Conservation (phyloP, 2,113 vertebrate species). For the Chinchilla lanigera region DNA sequence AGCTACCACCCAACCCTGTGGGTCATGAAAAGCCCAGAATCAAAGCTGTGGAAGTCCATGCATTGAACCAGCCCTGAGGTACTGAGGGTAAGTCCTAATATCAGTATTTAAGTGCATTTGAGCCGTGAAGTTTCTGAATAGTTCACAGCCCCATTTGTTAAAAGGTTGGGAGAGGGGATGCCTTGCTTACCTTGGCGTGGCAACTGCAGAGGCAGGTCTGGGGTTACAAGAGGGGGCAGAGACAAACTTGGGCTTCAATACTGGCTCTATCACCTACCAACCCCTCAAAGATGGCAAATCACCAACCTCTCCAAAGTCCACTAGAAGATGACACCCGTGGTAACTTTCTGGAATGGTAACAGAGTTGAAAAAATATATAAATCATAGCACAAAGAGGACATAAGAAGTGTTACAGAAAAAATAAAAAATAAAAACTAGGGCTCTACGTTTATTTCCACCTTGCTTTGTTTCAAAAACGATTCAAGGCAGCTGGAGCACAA, state of each 20-base stretch:
- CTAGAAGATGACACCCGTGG: neutral
- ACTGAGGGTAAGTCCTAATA: neutral
- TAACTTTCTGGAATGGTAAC: neutral
- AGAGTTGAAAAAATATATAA: neutral
- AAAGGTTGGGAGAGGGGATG: neutral
- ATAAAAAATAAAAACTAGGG: neutral
- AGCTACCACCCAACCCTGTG: fast-evolving
- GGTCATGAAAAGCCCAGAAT: neutral
- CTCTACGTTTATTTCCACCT: conserved; percentile 12
- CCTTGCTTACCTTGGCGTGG: neutral
- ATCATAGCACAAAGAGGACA: neutral
- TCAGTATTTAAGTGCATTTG: neutral
- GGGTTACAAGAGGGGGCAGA: neutral
- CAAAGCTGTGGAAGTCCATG: neutral
- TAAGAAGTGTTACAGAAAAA: neutral
- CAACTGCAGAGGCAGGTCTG: neutral
- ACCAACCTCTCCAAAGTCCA: neutral
- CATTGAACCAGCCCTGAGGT: neutral
- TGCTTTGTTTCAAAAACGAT: conserved; percentile 11
- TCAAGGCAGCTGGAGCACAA: neutral
- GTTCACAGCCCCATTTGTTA: neutral
- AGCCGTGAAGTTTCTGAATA: neutral
- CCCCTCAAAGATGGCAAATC: neutral
- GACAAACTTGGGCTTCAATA: neutral
- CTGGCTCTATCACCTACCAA: neutral